phyloP scores from a whole-genome alignment of 2,888 invertebrate genomes.

The Electrophaes corylata region DNA sequence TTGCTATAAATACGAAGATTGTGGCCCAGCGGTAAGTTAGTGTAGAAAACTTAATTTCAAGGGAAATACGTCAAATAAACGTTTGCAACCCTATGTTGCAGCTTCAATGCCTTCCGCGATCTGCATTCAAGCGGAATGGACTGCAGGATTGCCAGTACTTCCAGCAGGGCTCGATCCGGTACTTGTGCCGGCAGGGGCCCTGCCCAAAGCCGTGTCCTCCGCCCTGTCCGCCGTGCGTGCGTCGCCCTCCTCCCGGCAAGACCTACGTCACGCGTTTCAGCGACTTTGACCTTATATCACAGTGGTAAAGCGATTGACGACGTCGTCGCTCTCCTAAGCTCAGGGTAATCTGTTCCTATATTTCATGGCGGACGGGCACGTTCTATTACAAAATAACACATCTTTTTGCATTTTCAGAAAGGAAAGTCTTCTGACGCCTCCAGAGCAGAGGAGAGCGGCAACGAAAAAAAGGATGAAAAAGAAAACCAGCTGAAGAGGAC shows the following conservation, averaged over 20 bases:
- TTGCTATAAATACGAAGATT: constrained; percentile 82
- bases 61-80: background rate
- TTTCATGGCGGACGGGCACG: constrained; percentile 65
- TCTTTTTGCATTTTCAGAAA: constrained; percentile 56
- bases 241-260: constrained; percentile 76
- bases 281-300: constrained; percentile 76
- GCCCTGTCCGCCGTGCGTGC: constrained; percentile 77
- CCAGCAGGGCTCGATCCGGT: constrained; percentile 79
- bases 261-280: constrained; percentile 79
- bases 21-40: constrained; percentile 73
- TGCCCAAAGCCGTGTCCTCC: constrained; percentile 69
- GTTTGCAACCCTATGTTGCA: constrained; percentile 44
- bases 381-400: constrained; percentile 10
- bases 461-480: constrained; percentile 70
- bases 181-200: constrained; percentile 72
- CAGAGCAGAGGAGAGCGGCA: constrained; percentile 62
- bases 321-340: constrained; percentile 50
- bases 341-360: constrained; percentile 62
- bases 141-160: constrained; percentile 80
- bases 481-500: constrained; percentile 76
- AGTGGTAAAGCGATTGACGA: constrained; percentile 63
- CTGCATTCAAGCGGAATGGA: constrained; percentile 81
- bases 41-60: background rate
- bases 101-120: constrained; percentile 80
- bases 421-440: constrained; percentile 54